phyloP scores from a whole-genome alignment of 2,888 invertebrate genomes.

The Agrochola lota region DNA sequence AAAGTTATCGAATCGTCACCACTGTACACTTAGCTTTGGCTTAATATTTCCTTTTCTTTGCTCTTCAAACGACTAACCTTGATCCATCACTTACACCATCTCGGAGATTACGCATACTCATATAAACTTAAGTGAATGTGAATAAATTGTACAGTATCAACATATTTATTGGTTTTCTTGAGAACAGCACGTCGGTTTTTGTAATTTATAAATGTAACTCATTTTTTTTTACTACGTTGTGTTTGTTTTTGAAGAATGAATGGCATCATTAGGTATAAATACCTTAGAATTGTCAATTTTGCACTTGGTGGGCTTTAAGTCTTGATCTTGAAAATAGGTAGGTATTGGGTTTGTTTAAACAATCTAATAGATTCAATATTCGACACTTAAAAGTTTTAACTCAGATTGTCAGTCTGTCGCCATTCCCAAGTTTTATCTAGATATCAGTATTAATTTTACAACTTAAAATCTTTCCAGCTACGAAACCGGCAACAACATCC shows the following conservation, averaged over 20 bases:
- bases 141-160: conserved; percentile 39
- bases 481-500: conserved; percentile 95
- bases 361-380: not conserved
- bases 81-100: conserved; percentile 54
- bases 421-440: not conserved
- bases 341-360: not conserved
- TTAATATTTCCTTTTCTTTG: conserved; percentile 3
- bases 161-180: conserved; percentile 17
- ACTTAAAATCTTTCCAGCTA: conserved; percentile 89
- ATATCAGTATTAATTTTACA: not conserved
- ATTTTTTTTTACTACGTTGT: not conserved
- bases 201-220: not conserved
- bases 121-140: conserved; percentile 42
- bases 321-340: not conserved
- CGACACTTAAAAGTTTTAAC: too few relatives aligned
- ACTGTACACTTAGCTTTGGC: not conserved
- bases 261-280: not conserved
- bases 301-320: not conserved
- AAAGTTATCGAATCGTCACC: not conserved
- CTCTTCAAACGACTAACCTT: conserved; percentile 49
- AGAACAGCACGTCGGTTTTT: conserved; percentile 8
- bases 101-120: conserved; percentile 35
- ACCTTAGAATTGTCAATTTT: not conserved
- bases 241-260: not conserved
- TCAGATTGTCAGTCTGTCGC: not conserved